These are phyloP conservation scores for Spatulosminthurus flaviceps DNA, from an alignment of 2,888 invertebrate species.

Conservation along the genomic window DNA sequence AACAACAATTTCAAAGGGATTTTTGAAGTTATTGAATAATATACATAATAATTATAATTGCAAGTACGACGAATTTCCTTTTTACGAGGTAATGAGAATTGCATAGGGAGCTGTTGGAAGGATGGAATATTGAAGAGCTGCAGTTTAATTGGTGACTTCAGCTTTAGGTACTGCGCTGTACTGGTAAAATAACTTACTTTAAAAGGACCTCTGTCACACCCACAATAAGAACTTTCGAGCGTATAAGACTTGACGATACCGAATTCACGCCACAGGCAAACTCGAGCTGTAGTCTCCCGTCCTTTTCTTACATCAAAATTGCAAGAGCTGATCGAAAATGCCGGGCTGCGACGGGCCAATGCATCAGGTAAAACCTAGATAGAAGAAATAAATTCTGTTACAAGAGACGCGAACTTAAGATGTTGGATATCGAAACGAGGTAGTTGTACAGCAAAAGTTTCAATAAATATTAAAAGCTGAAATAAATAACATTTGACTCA, in stretches of 20 bases:
- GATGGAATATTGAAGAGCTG: too few species aligned
- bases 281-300: constrained; percentile 84
- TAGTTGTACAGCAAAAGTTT: background rate
- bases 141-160: too few species aligned
- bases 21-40: background rate
- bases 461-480: constrained; percentile 23
- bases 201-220: constrained; percentile 80
- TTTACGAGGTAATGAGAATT: too few species aligned
- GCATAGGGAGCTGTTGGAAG: too few species aligned
- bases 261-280: constrained; percentile 86
- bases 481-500: constrained; percentile 53
- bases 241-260: constrained; percentile 81
- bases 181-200: too few species aligned
- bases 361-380: constrained; percentile 76
- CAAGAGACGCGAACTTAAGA: background rate
- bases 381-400: background rate
- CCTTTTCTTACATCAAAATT: constrained; percentile 79
- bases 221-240: constrained; percentile 87
- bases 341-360: constrained; percentile 76
- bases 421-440: background rate
- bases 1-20: too few species aligned
- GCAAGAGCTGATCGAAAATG: constrained; percentile 78
- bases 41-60: constrained; percentile 23
- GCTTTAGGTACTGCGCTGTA: too few species aligned
- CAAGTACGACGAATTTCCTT: too few species aligned